Evolutionary conservation across 2,888 invertebrate genomes (phyloP).

Genomic region (Chloroclystis v-ata): DNA sequence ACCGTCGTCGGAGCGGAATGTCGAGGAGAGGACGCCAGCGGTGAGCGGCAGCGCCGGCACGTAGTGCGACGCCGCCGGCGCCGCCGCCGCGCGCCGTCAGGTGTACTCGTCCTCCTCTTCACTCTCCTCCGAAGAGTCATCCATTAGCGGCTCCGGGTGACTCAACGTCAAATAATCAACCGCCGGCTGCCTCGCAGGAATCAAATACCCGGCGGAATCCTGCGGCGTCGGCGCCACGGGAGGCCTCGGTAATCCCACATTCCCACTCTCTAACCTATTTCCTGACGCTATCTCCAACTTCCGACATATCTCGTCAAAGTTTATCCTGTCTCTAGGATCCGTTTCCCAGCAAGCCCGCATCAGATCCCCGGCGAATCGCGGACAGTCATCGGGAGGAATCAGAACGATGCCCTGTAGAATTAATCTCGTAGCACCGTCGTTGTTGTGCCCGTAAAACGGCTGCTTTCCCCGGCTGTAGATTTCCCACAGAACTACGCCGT

Average conservation of each 20-base stretch:
- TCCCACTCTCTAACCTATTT: conserved; percentile 43
- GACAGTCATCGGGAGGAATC: conserved; percentile 88
- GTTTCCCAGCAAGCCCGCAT: conserved; percentile 90
- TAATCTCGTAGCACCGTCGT: conserved; percentile 90
- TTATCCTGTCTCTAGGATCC: conserved; percentile 86
- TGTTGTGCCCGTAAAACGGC: conserved; percentile 93
- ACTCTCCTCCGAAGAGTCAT: conserved; percentile 53
- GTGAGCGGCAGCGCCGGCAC: conserved; percentile 51
- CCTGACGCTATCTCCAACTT: conserved; percentile 77
- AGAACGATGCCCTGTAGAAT: conserved; percentile 88
- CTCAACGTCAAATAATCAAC: conserved; percentile 78
- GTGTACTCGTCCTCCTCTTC: conserved; percentile 65
- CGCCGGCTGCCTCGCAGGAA: conserved; percentile 76
- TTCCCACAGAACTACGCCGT: conserved; percentile 96
- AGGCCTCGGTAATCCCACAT: conserved; percentile 59
- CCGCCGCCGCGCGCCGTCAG: conserved; percentile 46
- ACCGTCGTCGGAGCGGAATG: conserved; percentile 48
- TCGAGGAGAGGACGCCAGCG: conserved; percentile 39
- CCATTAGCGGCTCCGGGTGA: conserved; percentile 64
- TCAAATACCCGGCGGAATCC: conserved; percentile 83
- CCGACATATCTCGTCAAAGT: conserved; percentile 83
- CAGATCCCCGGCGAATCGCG: conserved; percentile 82
- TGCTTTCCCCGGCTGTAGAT: conserved; percentile 95
- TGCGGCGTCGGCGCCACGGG: conserved; percentile 79
- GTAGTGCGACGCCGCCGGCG: conserved; percentile 45